These are phyloP conservation scores for Kryptolebias ocellatus DNA, from an alignment of 2,797 vertebrate genomes.

Conservation along the genomic window DNA sequence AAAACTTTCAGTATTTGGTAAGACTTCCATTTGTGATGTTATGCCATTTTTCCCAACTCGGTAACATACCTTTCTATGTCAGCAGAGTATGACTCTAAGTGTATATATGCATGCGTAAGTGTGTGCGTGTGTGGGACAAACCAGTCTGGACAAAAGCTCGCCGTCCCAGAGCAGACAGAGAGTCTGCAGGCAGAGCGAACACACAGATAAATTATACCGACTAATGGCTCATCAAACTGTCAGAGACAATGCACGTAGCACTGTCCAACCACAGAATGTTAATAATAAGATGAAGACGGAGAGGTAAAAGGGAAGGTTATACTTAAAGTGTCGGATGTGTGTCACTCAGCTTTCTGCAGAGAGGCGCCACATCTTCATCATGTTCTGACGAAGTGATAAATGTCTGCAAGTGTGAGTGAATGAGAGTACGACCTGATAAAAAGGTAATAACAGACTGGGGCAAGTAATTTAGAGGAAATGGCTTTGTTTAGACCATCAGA, in stretches of 20 bases:
- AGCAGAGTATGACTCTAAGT: constrained; percentile 17
- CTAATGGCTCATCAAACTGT: constrained; percentile 77
- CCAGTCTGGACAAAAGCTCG: constrained; percentile 56
- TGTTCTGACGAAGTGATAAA: not conserved
- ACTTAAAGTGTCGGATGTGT: constrained; percentile 54
- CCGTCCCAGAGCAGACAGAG: constrained; percentile 59
- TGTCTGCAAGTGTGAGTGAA: not conserved
- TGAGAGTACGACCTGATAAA: not conserved
- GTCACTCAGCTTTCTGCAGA: constrained; percentile 23
- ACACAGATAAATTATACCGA: constrained; percentile 64
- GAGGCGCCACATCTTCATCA: not conserved
- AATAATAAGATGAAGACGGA: constrained; percentile 41
- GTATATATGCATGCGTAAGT: constrained; percentile 2
- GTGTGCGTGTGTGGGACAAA: constrained; percentile 11
- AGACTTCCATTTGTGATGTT: not conserved
- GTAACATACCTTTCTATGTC: constrained; percentile 8
- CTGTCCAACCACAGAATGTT: constrained; percentile 32
- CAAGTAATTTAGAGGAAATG: no score
- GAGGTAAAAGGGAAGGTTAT: constrained; percentile 31
- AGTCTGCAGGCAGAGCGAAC: constrained; percentile 61
- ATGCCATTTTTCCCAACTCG: not conserved
- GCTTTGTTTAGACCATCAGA: no score
- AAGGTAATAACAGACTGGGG: not conserved
- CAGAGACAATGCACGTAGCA: constrained; percentile 57
- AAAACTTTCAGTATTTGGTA: constrained; percentile 38